Evolutionary conservation across 2,797 vertebrate species (phyloP), one percentile per base, ranked within the genome.

Genomic region (Scolopax bukidnonensis): DNA sequence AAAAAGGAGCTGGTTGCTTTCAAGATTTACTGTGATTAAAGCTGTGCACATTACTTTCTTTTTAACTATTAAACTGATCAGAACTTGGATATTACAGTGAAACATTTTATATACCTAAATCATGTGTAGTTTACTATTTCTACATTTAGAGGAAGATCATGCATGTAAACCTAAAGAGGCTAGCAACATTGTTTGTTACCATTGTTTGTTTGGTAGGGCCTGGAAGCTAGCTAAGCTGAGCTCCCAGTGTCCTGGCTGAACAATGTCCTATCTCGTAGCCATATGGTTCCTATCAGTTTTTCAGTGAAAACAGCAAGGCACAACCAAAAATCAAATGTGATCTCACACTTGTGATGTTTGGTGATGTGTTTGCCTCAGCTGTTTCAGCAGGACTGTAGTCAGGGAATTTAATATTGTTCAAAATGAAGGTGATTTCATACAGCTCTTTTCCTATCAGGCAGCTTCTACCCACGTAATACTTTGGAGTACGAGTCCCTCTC

Each of bases 271-370:
- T 65, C 27, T 51, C 2, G 1, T 11, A 85, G 36, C 63, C 82
- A 63, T 48, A 70, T 13, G 51, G 38, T 25, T 89, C 68, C 56
- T 71, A 43, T 57, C 73, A 80, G 57, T 12, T 36, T 77, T 57
- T 38, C 61, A 45, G 32, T 13, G 45, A 60, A 85, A 92, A 53
- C 32, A 33, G 15, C 30, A 70, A 56, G 36, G 43, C 64, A 77
- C 40, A 89, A 64, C 32, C 71, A 63, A 38, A 16, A 76, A 45
- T 88, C 27, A 51, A 81, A 82, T 0, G 0, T 4, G 10, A 0
- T 0, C 65, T 74, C 0, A 0, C 12, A 68, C 51, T 36, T 48
- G 45, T 3, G 28, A 51, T 40, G 27, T 32, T 75, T 17, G 3
- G 8, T 9, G 21, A 16, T 56, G 38, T 13, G 30, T 8, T 70